Base-by-base conservation (phyloP, 1,140 invertebrate species). In the Drosophila tristis region DNA sequence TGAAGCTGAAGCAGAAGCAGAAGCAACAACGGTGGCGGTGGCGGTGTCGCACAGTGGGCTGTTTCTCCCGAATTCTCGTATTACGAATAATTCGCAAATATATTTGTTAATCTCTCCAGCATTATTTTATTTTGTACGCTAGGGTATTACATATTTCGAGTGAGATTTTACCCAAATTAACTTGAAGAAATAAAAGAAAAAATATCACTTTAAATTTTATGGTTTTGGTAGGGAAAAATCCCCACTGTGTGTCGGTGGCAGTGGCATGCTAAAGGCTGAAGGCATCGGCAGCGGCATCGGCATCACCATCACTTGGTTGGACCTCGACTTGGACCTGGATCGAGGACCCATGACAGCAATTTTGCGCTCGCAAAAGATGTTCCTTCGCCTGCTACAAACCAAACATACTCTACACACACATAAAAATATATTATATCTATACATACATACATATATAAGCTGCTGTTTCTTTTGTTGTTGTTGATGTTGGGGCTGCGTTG, bases 281-380 rank as follows among this genome's bases (percentile, higher is more conserved):
- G 35, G 35, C 35, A 39, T 43, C 15, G n/a, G 13, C 4, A n/a
- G n/a, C n/a, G 35, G 35, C 35, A 39, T 43, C 15, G n/a, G 13
- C 8, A 26, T 16, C 31, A 25, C 11, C 35, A 55, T 31, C 43
- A 47, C 55, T 55, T 39, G 11, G 31, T 50, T 66, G 59, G 58
- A 43, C 45, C 58, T 42, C 31, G 47, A 57, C 42, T 51, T 47
- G 35, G 44, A 50, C 25, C 47, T 20, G 66, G 43, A 85, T 59
- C 60, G 59, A 67, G 76, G 31, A 64, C 63, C 68, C 74, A 57
- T 87, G 78, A 75, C 78, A 86, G 75, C 66, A 82, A 89, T 68
- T 79, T 82, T 78, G 53, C 62, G 59, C 75, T 74, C 63, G 70
- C 71, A 78, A 62, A 81, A 87, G 71, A 72, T 72, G 81, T 71